Evolutionary conservation across 2,888 invertebrate species (phyloP), one percentile per base, ranked within the genome.

Genomic region (Drymonia ruficornis): DNA sequence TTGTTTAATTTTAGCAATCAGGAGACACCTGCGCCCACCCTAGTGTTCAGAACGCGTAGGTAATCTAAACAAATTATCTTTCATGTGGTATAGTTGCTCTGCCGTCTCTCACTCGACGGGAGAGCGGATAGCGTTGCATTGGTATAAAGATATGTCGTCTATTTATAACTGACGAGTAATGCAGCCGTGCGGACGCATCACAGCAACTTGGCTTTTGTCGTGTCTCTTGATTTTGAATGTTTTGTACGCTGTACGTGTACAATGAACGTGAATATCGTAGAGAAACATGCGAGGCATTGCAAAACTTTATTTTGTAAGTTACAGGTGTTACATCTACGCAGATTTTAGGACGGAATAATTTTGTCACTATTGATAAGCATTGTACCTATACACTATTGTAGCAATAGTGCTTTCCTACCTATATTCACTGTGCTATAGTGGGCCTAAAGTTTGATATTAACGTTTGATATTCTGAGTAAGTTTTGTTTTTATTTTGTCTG

Each of bases 81-180:
- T 66, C 67, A 67, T 67, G 68, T 68, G 69, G 72, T 70, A 59
- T 70, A 68, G 70, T 69, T 80, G 80, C 70, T 78, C 83, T 86
- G 84, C 83, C 79, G 75, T 80, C 76, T 76, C 78, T 84, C 86
- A 83, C 85, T 84, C 83, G 72, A 84, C 80, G 88, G 91, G 91
- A 90, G 91, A 90, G 88, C 84, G 78, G 73, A 75, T 70, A 71
- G 73, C 80, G 72, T 63, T 83, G 80, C 81, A 77, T 71, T 75
- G 82, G 83, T 81, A 81, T 84, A 83, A 83, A 89, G 87, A 90
- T 86, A 87, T 83, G 86, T 83, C 82, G 78, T 85, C 89, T 91
- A 91, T 91, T 90, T 89, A 88, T 91, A 91, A 80, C 82, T 70
- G 81, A 74, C 74, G 79, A 83, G 81, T 84, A 80, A 74, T 87